Evolutionary conservation across 2,113 vertebrate genomes (phyloP).

Genomic region (Pachypanchax playfairii): DNA sequence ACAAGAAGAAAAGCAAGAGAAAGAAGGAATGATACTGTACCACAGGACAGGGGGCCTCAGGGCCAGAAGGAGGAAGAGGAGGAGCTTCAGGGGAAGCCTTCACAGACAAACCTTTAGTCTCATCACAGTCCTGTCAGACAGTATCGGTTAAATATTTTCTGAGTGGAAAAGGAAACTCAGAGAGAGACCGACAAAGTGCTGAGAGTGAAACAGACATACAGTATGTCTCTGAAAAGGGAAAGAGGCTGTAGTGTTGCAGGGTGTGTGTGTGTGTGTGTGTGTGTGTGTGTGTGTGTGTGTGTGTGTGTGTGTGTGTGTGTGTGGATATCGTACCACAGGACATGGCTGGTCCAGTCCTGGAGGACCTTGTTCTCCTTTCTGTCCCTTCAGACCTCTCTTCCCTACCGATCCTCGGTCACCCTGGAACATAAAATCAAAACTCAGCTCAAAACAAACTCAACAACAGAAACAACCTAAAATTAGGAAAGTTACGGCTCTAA

Average conservation of each 20-base stretch:
- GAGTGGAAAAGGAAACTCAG: constrained; percentile 27
- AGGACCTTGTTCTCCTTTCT: constrained; percentile 95
- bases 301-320: constrained; percentile 8
- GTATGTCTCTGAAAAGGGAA: constrained; percentile 1
- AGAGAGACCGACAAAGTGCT: constrained; percentile 6
- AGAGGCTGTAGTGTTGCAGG: not conserved
- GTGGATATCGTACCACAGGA: constrained; percentile 87
- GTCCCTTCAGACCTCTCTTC: constrained; percentile 92
- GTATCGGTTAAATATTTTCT: constrained; percentile 59
- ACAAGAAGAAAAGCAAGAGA: constrained; percentile 10
- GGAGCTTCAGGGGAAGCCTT: constrained; percentile 66
- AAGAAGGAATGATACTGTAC: constrained; percentile 78
- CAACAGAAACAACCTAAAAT: not conserved
- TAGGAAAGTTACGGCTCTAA: no score
- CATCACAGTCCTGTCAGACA: constrained; percentile 72
- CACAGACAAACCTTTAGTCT: constrained; percentile 71
- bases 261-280: not conserved
- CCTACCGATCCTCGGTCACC: constrained; percentile 90
- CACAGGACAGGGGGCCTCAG: constrained; percentile 81
- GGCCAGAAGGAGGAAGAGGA: constrained; percentile 72
- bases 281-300: not conserved
- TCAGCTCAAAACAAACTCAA: not conserved
- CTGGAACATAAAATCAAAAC: constrained; percentile 59
- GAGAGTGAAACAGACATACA: constrained; percentile 17
- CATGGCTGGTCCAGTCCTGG: constrained; percentile 96